Percentiles rank a stretch among this genome's conserved stretches.
Conservation (phyloP, 2,113 vertebrate genomes). For the Pachypanchax playfairii region DNA sequence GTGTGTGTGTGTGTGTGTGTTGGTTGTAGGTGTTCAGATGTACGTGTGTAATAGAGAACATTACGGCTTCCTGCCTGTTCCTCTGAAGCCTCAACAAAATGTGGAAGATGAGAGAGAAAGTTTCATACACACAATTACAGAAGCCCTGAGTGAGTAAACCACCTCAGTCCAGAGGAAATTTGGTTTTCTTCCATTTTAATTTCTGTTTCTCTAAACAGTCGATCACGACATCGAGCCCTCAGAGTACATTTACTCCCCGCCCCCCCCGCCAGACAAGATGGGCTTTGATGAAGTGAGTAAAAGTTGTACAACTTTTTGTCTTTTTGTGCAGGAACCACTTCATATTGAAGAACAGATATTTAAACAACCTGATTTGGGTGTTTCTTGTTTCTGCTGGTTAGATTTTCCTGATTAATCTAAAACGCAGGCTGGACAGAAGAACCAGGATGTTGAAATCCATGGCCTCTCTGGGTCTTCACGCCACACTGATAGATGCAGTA, state of each 20-base stretch:
- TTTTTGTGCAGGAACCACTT: constrained; percentile 9
- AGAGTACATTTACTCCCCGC: constrained; percentile 79
- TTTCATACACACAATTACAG: constrained; percentile 89
- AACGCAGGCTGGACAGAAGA: constrained; percentile 89
- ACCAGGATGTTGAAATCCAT: constrained; percentile 90
- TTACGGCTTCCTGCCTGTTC: constrained; percentile 93
- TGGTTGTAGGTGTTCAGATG: constrained; percentile 86
- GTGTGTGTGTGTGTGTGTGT: constrained; percentile 29
- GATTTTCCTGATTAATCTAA: constrained; percentile 96
- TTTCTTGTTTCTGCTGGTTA: constrained; percentile 43
- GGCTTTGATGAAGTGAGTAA: constrained; percentile 90
- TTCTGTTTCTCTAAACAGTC: constrained; percentile 79
- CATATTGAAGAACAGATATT: not conserved
- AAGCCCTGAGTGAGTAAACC: constrained; percentile 91
- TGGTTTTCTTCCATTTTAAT: constrained; percentile 1
- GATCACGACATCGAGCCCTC: constrained; percentile 88
- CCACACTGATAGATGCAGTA: constrained; percentile 87
- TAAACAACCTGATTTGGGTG: too few species aligned
- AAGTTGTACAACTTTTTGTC: not conserved
- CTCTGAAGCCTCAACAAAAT: constrained; percentile 88
- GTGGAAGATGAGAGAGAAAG: constrained; percentile 90
- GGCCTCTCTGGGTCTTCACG: constrained; percentile 84
- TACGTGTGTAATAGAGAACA: constrained; percentile 94
- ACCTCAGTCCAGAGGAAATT: constrained; percentile 8
- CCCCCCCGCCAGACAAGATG: constrained; percentile 84